These are phyloP conservation scores for Zosterops borbonicus DNA, from an alignment of 2,113 vertebrate genomes.

Conservation along the genomic window DNA sequence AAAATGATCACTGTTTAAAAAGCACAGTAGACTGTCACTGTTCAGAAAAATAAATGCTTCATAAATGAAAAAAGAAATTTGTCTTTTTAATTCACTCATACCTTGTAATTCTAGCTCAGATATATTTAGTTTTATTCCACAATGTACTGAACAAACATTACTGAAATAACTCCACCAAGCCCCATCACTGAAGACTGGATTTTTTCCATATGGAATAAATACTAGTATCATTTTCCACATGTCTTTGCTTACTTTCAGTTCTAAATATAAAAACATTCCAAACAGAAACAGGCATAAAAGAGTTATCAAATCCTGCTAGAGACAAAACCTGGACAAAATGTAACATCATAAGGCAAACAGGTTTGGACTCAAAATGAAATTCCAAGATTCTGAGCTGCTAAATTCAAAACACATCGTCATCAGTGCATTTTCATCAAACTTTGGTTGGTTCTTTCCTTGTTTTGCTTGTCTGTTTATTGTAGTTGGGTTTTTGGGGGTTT, in stretches of 20 bases:
- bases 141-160: not conserved
- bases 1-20: not conserved
- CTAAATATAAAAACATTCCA: constrained; percentile 1
- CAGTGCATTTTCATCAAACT: not conserved
- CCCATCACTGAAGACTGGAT: not conserved
- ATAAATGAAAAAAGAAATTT: not conserved
- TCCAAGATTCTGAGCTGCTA: not conserved
- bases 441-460: not conserved
- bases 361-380: not conserved
- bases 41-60: not conserved
- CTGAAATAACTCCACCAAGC: not conserved
- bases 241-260: constrained; percentile 27
- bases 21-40: not conserved
- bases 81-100: not conserved
- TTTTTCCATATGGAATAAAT: constrained; percentile 34
- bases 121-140: not conserved
- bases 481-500: not conserved
- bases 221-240: not conserved
- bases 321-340: not conserved
- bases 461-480: not conserved
- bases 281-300: not conserved
- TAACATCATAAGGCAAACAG: not conserved
- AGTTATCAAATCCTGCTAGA: not conserved
- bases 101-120: not conserved
- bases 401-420: not conserved